Evolutionary conservation across 2,797 vertebrate genomes (phyloP).

Genomic region (Sebastes trivittatus): DNA sequence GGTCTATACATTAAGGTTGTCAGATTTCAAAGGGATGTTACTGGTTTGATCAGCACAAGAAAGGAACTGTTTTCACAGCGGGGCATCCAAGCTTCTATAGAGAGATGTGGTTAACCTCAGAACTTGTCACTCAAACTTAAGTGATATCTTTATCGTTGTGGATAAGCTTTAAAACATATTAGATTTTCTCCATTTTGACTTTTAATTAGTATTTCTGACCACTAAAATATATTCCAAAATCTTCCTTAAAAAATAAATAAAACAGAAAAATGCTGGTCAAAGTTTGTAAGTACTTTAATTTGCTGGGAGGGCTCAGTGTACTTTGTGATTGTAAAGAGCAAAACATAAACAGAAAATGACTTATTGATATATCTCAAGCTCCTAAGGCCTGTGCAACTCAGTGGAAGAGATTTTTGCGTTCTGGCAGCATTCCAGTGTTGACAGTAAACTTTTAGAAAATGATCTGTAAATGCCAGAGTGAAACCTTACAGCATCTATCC

Average conservation of each 20-base stretch:
- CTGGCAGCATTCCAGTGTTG: background rate
- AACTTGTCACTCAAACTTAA: background rate
- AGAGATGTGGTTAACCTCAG: background rate
- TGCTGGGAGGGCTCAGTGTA: background rate
- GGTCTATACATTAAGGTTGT: constrained; percentile 34
- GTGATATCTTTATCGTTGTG: background rate
- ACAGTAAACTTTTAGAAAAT: background rate
- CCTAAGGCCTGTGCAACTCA: background rate
- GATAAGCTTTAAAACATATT: background rate
- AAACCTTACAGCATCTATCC: background rate
- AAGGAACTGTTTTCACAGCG: constrained; percentile 34
- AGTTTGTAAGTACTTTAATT: background rate
- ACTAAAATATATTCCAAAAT: background rate
- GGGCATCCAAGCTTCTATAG: background rate
- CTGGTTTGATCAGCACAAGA: constrained; percentile 38
- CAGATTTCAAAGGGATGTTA: constrained; percentile 54
- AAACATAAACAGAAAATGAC: background rate
- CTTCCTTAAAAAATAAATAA: background rate
- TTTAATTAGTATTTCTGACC: background rate
- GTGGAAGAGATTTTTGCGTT: background rate
- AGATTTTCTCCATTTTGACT: background rate
- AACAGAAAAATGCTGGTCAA: background rate
- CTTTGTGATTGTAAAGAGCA: background rate
- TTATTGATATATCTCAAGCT: background rate
- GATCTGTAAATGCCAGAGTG: background rate